phyloP scores from a whole-genome alignment of 2,113 vertebrate species.

The Vulpes ferrilata region DNA sequence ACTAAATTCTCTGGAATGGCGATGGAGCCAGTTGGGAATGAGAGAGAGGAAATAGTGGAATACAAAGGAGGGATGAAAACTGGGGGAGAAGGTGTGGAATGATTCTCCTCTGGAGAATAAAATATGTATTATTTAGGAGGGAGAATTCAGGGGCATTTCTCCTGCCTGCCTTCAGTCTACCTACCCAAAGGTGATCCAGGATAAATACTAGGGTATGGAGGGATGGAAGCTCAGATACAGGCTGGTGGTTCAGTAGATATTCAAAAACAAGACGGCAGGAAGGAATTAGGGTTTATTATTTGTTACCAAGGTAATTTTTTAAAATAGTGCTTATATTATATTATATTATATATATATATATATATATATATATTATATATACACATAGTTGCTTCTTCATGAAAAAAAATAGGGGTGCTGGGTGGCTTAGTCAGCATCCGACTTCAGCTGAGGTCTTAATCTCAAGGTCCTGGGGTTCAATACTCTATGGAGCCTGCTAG shows the following conservation, averaged over 20 bases:
- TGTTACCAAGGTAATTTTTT: not conserved
- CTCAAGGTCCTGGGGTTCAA: not conserved
- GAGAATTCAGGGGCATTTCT: not conserved
- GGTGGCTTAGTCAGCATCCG: not conserved
- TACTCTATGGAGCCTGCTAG: no score
- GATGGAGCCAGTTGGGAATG: not conserved
- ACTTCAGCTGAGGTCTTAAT: not conserved
- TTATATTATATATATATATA: no score
- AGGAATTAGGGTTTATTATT: not conserved
- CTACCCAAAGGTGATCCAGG: not conserved
- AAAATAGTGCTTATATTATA: not conserved
- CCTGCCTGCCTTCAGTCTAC: not conserved
- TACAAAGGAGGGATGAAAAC: not conserved
- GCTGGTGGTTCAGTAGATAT: not conserved
- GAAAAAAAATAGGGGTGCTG: not conserved
- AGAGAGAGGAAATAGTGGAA: not conserved
- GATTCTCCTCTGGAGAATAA: not conserved
- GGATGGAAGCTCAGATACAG: not conserved
- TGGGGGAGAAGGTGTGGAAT: not conserved
- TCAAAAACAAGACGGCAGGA: not conserved
- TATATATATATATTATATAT: not conserved
- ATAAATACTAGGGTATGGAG: not conserved
- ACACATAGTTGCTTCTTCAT: not conserved
- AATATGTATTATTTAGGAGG: not conserved
- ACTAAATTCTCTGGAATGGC: not conserved